Evolutionary conservation across 2,888 invertebrate species (phyloP).

Genomic region (Flexamia atlantica): DNA sequence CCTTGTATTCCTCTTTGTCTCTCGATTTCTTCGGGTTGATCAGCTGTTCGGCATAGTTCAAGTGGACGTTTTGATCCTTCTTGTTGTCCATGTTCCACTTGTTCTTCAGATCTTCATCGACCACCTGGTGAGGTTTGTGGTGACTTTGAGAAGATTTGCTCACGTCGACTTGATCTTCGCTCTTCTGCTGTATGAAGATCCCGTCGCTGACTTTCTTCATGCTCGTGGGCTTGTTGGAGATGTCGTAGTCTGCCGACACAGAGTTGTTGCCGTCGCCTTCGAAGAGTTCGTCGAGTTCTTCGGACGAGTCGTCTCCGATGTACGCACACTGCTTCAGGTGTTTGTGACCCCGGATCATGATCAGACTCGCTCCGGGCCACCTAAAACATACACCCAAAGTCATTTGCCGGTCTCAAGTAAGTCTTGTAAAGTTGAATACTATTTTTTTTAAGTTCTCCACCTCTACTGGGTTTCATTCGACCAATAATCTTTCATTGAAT

Average conservation of each 20-base stretch:
- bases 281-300: constrained; percentile 83
- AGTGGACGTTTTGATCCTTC: constrained; percentile 71
- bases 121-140: constrained; percentile 27
- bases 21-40: constrained; percentile 63
- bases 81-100: constrained; percentile 67
- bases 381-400: constrained; percentile 73
- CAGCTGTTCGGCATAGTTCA: constrained; percentile 67
- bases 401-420: no score
- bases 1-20: constrained; percentile 65
- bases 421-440: no score
- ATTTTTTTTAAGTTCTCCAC: no score
- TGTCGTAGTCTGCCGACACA: constrained; percentile 74
- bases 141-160: constrained; percentile 43
- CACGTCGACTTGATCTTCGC: constrained; percentile 71
- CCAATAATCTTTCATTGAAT: no score
- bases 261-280: constrained; percentile 71
- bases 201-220: constrained; percentile 82
- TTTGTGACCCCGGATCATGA: constrained; percentile 87
- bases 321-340: constrained; percentile 89
- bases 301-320: constrained; percentile 88
- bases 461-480: no score
- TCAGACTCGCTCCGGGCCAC: constrained; percentile 86
- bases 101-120: constrained; percentile 28
- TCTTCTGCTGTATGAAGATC: constrained; percentile 78
- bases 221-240: constrained; percentile 80